Evolutionary conservation across 1,140 invertebrate species (phyloP).

Genomic region (Hyposmocoma kahamanoa): DNA sequence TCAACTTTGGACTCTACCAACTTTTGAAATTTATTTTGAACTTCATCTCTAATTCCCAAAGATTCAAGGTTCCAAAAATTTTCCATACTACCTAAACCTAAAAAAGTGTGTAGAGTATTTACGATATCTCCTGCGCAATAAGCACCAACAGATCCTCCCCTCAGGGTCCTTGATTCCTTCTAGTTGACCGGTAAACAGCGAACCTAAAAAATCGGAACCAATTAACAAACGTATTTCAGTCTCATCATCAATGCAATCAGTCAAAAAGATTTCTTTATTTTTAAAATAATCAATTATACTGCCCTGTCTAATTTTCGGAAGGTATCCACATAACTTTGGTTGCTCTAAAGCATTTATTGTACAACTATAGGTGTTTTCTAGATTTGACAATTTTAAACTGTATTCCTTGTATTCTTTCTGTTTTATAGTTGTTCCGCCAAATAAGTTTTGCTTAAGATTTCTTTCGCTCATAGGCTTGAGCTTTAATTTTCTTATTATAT

Average conservation of each 20-base stretch:
- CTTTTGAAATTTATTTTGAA: not conserved
- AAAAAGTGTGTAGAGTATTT: not conserved
- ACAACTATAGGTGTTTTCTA: not conserved
- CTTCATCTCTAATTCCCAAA: conserved; percentile 3
- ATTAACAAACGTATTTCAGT: conserved; percentile 2
- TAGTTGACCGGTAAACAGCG: conserved; percentile 1
- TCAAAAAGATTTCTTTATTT: conserved; percentile 1
- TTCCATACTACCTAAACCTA: not conserved
- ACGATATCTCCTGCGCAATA: not conserved
- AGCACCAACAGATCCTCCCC: not conserved
- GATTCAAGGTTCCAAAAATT: conserved; percentile 9
- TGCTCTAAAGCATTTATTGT: conserved; percentile 4
- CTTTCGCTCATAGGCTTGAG: conserved; percentile 1
- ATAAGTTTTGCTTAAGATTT: not conserved
- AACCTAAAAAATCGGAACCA: conserved; percentile 6
- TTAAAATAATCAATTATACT: not conserved
- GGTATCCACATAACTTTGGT: conserved; percentile 1
- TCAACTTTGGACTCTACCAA: not conserved
- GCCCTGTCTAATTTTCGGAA: conserved; percentile 4
- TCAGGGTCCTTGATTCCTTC: conserved; percentile 1
- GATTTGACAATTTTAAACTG: not conserved
- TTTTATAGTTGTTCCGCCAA: conserved; percentile 1
- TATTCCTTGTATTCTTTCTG: not conserved
- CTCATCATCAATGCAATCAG: not conserved
- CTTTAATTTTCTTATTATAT: not conserved